phyloP scores from a whole-genome alignment of 2,888 invertebrate species.

The Cyclophora punctaria region DNA sequence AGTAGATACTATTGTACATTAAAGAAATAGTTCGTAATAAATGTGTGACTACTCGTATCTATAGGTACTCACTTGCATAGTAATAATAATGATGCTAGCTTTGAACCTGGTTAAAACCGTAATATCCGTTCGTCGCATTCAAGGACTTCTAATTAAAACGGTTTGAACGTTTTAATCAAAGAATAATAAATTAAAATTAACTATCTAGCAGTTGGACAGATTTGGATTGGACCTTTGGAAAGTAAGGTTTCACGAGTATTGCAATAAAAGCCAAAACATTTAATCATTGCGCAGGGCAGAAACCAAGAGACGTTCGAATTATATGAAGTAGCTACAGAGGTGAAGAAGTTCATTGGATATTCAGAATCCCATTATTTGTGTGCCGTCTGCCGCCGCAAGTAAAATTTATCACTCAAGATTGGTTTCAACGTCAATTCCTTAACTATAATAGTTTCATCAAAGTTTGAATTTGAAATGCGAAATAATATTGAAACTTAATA shows the following conservation, averaged over 20 bases:
- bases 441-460: constrained; percentile 29
- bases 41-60: too few relatives aligned
- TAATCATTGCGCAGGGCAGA: constrained; percentile 41
- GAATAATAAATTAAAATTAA: neutral
- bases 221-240: constrained; percentile 33
- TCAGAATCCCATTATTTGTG: constrained; percentile 46
- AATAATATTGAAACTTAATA: too few relatives aligned
- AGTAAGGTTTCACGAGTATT: constrained; percentile 45
- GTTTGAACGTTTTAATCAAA: too few relatives aligned
- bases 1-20: too few relatives aligned
- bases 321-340: constrained; percentile 39
- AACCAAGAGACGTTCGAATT: constrained; percentile 37
- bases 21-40: too few relatives aligned
- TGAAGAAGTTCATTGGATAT: constrained; percentile 51
- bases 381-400: constrained; percentile 22
- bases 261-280: constrained; percentile 51
- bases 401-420: constrained; percentile 40
- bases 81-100: too few relatives aligned
- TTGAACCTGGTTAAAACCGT: too few relatives aligned
- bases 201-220: constrained; percentile 19
- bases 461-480: constrained; percentile 24
- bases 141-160: too few relatives aligned
- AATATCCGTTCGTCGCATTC: too few relatives aligned
- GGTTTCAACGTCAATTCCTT: constrained; percentile 34
- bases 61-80: too few relatives aligned